Base-by-base conservation (phyloP, 35 echinoderm and acorn worm species). In the Antedon bifida region DNA sequence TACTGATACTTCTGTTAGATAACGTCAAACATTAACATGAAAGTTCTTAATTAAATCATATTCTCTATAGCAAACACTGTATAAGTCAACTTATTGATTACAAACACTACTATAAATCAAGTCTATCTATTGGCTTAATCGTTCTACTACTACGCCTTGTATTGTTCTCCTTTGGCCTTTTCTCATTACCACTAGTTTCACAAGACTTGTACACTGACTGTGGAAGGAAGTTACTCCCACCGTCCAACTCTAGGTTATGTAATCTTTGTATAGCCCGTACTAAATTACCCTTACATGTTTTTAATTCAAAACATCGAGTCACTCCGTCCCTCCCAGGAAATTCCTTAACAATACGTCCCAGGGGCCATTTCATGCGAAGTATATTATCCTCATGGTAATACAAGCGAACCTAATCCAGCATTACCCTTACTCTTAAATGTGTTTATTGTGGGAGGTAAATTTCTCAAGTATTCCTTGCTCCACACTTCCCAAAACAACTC, bases 351-450 rank as follows among this genome's bases (percentile, higher is more conserved):
- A 39, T 32, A 77, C 34, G 84, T 32, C 84, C 34, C 75, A 77
- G 74, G 84, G 84, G 84, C 84, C 84, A 85, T 35, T 85, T 85
- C 84, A 85, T 85, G 35, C 84, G 31, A 30, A 39, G 84, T 36
- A 85, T 32, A 46, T 85, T 78, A 31, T 85, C 84, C 7, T 82
- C 81, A 19, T 30, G 30, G 0, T 56, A 82, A 82, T 19, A 82
- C 81, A 29, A 82, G 35, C 3, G 81, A 82, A 82, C 81, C 39
- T 32, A 82, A 23, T 0, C 45, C 39, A 36, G 51, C 64, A 31
- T 75, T n/a, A n/a, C n/a, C n/a, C n/a, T n/a, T n/a, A n/a, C n/a
- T n/a, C n/a, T n/a, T n/a, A n/a, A n/a, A n/a, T n/a, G n/a, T n/a
- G n/a, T n/a, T 84, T 35, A 84, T 76, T 14, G 74, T 77, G 39